Percentiles rank a stretch among this genome's conserved stretches.
These are phyloP conservation scores for Eulemur rubriventer DNA, from an alignment of 2,797 vertebrate genomes.

Conservation along the genomic window DNA sequence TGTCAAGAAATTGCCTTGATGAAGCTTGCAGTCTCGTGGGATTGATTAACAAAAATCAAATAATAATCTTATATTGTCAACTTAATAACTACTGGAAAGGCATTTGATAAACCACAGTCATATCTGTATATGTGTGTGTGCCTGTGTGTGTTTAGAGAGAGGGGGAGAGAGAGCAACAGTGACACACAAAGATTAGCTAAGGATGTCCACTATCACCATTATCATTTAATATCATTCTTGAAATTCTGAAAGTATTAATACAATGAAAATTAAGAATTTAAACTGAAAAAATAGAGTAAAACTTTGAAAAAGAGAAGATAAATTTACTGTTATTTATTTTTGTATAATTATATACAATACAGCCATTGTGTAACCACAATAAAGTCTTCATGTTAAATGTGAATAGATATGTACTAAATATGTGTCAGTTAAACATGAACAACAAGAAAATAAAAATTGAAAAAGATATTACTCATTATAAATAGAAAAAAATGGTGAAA, in stretches of 20 bases:
- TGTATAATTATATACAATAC: neutral
- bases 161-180: accelerated
- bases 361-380: neutral
- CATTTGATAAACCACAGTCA: neutral
- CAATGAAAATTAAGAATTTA: neutral
- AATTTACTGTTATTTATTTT: neutral
- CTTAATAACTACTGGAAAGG: neutral
- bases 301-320: neutral
- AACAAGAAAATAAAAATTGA: neutral
- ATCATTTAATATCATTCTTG: neutral
- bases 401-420: neutral
- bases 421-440: neutral
- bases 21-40: neutral
- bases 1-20: neutral
- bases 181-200: neutral
- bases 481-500: neutral
- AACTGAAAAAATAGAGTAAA: neutral
- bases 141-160: too few relatives aligned
- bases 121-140: neutral
- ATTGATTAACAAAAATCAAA: neutral
- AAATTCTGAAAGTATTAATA: neutral
- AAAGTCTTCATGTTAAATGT: neutral
- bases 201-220: neutral
- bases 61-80: neutral
- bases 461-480: neutral